These are phyloP conservation scores for Apeira syringaria DNA, from an alignment of 2,888 invertebrate genomes.

Conservation along the genomic window DNA sequence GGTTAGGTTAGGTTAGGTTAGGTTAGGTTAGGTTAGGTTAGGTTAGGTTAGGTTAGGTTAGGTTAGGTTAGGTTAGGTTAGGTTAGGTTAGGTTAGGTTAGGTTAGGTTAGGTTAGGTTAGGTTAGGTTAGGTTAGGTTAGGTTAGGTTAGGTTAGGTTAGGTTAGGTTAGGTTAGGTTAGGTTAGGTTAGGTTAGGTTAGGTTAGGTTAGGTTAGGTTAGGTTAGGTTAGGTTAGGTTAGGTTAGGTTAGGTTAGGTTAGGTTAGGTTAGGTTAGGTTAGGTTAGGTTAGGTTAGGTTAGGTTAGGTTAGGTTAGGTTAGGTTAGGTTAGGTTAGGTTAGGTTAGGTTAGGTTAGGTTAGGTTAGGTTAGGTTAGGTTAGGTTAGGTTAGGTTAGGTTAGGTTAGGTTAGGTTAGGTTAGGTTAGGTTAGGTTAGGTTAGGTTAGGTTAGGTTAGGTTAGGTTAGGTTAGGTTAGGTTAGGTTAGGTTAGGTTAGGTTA, in stretches of 20 bases:
- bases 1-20: slow-evolving; percentile 9
- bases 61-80: slow-evolving; percentile 7
- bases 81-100: slow-evolving; percentile 5
- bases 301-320: slow-evolving; percentile 25
- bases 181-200: slow-evolving; percentile 11
- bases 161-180: slow-evolving; percentile 10
- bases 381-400: slow-evolving; percentile 26
- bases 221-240: slow-evolving; percentile 11
- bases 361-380: slow-evolving; percentile 26
- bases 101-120: slow-evolving; percentile 7
- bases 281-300: slow-evolving; percentile 24
- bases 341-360: slow-evolving; percentile 26
- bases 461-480: slow-evolving; percentile 25
- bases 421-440: slow-evolving; percentile 29
- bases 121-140: slow-evolving; percentile 7
- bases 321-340: slow-evolving; percentile 24
- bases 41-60: slow-evolving; percentile 7
- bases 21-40: slow-evolving; percentile 5
- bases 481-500: slow-evolving; percentile 26
- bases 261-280: slow-evolving; percentile 11
- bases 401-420: slow-evolving; percentile 22
- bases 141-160: slow-evolving; percentile 6
- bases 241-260: slow-evolving; percentile 10
- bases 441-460: slow-evolving; percentile 27
- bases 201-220: slow-evolving; percentile 11